phyloP scores from a whole-genome alignment of 2,888 invertebrate species.

The Drosophila fungiperda region DNA sequence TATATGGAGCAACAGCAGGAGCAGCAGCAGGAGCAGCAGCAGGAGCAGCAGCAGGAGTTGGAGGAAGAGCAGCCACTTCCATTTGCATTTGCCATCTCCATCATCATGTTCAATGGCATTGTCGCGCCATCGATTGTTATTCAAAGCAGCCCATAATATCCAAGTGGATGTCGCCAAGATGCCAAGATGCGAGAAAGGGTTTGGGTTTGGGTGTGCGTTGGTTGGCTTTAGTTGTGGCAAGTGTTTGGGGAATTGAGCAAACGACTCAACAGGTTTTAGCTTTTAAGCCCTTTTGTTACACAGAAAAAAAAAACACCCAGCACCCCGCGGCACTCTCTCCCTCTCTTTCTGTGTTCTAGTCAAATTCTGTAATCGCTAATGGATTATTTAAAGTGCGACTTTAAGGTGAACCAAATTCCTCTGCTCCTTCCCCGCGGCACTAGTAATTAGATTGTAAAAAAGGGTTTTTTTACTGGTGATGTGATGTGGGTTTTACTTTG shows the following conservation, averaged over 20 bases:
- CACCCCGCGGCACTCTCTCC: constrained; percentile 14
- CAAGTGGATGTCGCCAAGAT: constrained; percentile 46
- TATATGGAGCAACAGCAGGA: background rate
- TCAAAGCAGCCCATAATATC: constrained; percentile 78
- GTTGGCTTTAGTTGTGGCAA: constrained; percentile 78
- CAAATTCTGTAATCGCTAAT: constrained; percentile 68
- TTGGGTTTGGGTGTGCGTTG: constrained; percentile 34
- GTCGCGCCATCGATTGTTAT: constrained; percentile 80
- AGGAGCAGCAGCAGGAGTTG: background rate
- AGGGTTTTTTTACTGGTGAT: constrained; percentile 21
- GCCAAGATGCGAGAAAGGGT: constrained; percentile 38
- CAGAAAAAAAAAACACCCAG: background rate
- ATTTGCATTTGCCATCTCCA: constrained; percentile 57
- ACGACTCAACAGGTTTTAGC: constrained; percentile 85
- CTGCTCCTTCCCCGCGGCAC: constrained; percentile 9
- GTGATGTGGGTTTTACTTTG: constrained; percentile 57
- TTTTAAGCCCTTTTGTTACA: constrained; percentile 76
- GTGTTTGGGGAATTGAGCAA: constrained; percentile 84
- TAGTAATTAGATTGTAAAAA: constrained; percentile 74
- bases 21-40: background rate
- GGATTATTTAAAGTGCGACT: constrained; percentile 76
- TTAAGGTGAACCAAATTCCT: constrained; percentile 50
- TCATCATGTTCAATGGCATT: constrained; percentile 58
- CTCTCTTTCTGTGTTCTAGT: constrained; percentile 29
- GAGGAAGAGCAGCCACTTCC: constrained; percentile 31